These are phyloP conservation scores for Agriopis marginaria DNA, from an alignment of 2,888 invertebrate genomes.

Conservation along the genomic window DNA sequence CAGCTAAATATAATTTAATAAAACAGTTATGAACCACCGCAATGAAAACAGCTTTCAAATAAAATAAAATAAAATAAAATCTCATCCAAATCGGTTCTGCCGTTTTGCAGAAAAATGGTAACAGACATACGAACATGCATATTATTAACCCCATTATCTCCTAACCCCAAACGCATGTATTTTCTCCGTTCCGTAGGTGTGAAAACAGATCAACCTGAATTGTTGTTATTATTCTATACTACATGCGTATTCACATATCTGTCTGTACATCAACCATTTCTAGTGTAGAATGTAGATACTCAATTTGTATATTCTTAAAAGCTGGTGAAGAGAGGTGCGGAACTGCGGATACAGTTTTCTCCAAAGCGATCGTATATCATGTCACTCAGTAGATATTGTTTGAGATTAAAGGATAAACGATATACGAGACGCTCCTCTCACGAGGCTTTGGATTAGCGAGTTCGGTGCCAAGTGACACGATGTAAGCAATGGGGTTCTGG, in stretches of 20 bases:
- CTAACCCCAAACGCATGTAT: too few species aligned
- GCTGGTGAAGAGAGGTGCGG: constrained; percentile 13
- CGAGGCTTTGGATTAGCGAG: constrained; percentile 20
- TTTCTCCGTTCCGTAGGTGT: too few species aligned
- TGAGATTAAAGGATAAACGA: constrained; percentile 22
- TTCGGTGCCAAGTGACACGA: constrained; percentile 18
- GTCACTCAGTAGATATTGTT: constrained; percentile 30
- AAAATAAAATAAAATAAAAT: too few species aligned
- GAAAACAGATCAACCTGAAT: not conserved
- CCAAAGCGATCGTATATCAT: constrained; percentile 28
- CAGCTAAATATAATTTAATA: too few species aligned
- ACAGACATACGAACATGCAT: too few species aligned
- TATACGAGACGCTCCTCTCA: constrained; percentile 16
- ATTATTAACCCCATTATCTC: too few species aligned
- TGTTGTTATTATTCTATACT: not conserved
- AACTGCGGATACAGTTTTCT: constrained; percentile 18
- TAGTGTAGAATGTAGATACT: not conserved
- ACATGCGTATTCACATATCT: not conserved
- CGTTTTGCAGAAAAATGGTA: too few species aligned
- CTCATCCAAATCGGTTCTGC: too few species aligned
- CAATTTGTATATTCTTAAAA: constrained; percentile 13
- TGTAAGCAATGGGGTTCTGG: constrained; percentile 19
- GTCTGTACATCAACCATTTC: not conserved
- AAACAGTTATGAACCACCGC: too few species aligned
- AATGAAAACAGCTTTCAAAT: too few species aligned